Evolutionary conservation across 2,797 vertebrate genomes (phyloP).

Genomic region (Phataginus tetradactyla): DNA sequence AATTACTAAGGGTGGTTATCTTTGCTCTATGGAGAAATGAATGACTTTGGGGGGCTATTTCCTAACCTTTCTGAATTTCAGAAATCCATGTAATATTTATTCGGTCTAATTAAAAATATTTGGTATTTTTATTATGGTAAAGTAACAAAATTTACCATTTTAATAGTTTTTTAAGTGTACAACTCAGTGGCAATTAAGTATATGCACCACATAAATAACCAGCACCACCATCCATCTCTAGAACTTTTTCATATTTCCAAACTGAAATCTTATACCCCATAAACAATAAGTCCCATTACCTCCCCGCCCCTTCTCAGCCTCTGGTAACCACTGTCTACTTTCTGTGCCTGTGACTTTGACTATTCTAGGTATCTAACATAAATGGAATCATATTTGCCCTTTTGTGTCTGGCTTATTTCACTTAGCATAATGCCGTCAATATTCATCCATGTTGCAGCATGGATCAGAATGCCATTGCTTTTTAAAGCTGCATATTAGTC

Average conservation of each 20-base stretch:
- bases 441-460: not conserved
- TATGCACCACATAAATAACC: not conserved
- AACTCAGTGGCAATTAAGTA: not conserved
- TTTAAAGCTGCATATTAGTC: not conserved
- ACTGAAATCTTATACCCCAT: not conserved
- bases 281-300: not conserved
- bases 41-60: not conserved
- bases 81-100: not conserved
- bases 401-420: not conserved
- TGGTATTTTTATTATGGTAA: not conserved
- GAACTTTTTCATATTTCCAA: not conserved
- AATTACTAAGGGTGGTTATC: not conserved
- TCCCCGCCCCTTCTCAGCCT: not conserved
- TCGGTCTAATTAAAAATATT: not conserved
- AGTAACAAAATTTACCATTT: not conserved
- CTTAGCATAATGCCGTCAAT: not conserved
- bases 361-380: not conserved
- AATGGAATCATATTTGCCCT: not conserved
- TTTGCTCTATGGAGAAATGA: not conserved
- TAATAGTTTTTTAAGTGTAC: not conserved
- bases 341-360: not conserved
- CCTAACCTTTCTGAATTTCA: not conserved
- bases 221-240: not conserved
- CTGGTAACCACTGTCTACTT: not conserved
- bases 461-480: not conserved